Evolutionary conservation across 2,888 invertebrate species (phyloP).

Genomic region (Keiferia lycopersicella): DNA sequence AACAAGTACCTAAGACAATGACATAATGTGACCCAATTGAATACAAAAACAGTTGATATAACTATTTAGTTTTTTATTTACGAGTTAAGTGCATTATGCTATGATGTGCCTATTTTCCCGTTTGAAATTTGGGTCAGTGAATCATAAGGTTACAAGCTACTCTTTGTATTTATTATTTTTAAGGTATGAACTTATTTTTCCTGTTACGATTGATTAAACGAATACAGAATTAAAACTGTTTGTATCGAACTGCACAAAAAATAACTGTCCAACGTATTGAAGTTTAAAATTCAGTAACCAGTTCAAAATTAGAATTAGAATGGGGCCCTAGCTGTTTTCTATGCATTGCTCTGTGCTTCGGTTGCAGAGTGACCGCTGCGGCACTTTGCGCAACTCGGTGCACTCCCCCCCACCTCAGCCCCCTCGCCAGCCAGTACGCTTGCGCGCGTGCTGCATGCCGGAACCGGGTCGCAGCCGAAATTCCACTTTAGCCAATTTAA

Average conservation of each 20-base stretch:
- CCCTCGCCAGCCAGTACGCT: conserved; percentile 57
- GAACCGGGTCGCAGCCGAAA: conserved; percentile 79
- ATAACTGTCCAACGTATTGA: neutral
- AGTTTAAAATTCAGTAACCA: neutral
- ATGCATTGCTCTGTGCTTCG: conserved; percentile 39
- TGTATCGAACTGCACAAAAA: neutral
- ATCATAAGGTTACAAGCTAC: neutral
- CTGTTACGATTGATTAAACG: neutral
- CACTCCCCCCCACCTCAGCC: conserved; percentile 55
- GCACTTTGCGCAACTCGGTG: conserved; percentile 78
- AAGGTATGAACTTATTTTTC: neutral
- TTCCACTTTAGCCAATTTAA: conserved; percentile 54
- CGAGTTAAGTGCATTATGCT: neutral
- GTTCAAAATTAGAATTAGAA: conserved; percentile 12
- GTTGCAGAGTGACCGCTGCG: conserved; percentile 67
- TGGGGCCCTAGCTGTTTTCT: conserved; percentile 15
- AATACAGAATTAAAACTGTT: neutral
- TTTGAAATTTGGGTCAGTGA: neutral
- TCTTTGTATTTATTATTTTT: neutral
- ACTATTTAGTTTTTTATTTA: neutral
- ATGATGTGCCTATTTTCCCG: neutral
- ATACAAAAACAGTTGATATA: neutral
- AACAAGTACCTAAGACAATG: too few species aligned
- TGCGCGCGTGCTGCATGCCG: conserved; percentile 78
- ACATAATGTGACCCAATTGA: too few species aligned